Conservation (phyloP, 2,797 vertebrate species). For the Otolemur crassicaudatus region DNA sequence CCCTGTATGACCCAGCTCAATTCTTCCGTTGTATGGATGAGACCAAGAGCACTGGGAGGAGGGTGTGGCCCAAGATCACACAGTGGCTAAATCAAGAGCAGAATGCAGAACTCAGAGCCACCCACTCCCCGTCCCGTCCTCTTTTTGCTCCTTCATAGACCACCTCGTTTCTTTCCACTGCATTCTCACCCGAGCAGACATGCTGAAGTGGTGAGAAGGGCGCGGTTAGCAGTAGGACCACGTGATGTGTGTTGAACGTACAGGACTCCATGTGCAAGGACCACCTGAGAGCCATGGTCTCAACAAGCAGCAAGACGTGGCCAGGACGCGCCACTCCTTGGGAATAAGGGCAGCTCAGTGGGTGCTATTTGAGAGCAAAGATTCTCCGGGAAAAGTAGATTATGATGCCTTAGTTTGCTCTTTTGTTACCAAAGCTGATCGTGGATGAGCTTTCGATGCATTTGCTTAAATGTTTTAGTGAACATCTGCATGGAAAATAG, state of each 20-base stretch:
- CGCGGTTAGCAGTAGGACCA: too few species aligned
- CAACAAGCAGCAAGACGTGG: accelerated
- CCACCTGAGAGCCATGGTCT: background rate
- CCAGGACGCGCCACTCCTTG: background rate
- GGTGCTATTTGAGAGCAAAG: background rate
- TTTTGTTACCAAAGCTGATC: background rate
- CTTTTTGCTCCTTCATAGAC: background rate
- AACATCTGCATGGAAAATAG: constrained; percentile 40
- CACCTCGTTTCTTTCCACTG: background rate
- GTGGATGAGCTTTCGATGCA: background rate
- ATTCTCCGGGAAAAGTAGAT: background rate
- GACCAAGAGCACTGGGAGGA: background rate
- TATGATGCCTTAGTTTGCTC: background rate
- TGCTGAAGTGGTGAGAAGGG: background rate
- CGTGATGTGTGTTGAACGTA: background rate
- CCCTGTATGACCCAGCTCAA: background rate
- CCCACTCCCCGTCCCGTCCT: too few species aligned
- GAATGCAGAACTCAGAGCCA: background rate
- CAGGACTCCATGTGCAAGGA: background rate
- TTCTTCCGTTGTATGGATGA: background rate
- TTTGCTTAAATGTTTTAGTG: background rate
- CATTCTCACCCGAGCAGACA: background rate
- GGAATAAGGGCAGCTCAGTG: background rate
- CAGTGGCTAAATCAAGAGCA: background rate
- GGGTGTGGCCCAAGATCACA: background rate